These are phyloP conservation scores for Leuciscus waleckii DNA, from an alignment of 2,797 vertebrate species.

Conservation along the genomic window DNA sequence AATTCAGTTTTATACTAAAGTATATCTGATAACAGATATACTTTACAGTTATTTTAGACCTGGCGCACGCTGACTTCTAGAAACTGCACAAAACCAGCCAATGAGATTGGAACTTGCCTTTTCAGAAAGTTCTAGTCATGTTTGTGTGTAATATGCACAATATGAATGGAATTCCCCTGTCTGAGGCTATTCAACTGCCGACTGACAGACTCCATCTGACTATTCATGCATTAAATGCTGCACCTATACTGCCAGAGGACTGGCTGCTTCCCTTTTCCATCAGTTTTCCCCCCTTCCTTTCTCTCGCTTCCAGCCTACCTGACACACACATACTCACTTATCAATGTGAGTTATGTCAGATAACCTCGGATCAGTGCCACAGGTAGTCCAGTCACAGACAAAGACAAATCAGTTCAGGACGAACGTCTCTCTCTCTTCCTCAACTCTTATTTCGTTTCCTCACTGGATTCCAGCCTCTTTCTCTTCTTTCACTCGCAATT, in stretches of 20 bases:
- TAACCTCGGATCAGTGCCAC: slow-evolving; percentile 30
- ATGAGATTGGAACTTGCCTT: neutral
- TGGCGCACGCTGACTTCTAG: neutral
- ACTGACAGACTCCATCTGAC: slow-evolving; percentile 28
- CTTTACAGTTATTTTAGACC: neutral
- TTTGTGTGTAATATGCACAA: neutral
- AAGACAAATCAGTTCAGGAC: neutral
- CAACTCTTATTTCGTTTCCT: neutral
- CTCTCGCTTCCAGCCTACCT: slow-evolving; percentile 1
- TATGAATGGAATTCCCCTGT: neutral
- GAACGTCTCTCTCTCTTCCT: slow-evolving; percentile 7
- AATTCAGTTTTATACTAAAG: neutral
- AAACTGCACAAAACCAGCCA: neutral
- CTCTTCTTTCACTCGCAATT: slow-evolving; percentile 14
- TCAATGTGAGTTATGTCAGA: slow-evolving; percentile 32
- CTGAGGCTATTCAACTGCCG: neutral
- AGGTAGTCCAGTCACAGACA: slow-evolving; percentile 24
- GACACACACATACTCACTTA: slow-evolving; percentile 23
- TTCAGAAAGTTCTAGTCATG: neutral
- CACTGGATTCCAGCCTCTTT: neutral
- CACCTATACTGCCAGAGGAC: neutral
- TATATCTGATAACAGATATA: neutral
- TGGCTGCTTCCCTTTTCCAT: neutral
- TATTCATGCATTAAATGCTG: slow-evolving; percentile 4
- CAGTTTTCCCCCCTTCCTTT: neutral